Base-by-base conservation (phyloP, 2,888 invertebrate species). In the Venusia cambrica region DNA sequence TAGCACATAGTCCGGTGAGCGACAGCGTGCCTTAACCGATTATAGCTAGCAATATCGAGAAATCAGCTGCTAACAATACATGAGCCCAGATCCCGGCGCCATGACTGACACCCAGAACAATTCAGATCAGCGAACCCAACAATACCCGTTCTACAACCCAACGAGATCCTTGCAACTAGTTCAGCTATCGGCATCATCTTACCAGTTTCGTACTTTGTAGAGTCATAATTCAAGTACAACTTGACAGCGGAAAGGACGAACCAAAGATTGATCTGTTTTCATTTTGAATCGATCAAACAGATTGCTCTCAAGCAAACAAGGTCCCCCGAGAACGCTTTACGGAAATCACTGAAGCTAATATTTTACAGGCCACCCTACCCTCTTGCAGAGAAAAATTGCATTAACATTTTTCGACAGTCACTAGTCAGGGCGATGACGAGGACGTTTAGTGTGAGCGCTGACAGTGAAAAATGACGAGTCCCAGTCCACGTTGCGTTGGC, bases 391-490 rank as follows among this genome's bases (percentile, higher is more conserved):
- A 57, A 73, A 76, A 77, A 78, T 80, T 77, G 73, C 73, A 79
- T 78, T 73, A 77, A 67, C 69, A 73, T 72, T 77, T 78, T 80
- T 77, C 72, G 77, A 79, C 72, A 79, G 79, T 80, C 77, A 79
- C 78, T 69, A 77, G 76, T 70, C 62, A 70, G 66, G 60, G 62
- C 65, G 72, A 78, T 83, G 83, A 83, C 80, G 73, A 70, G 71
- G 74, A 69, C 69, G 72, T 81, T 80, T 77, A 73, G 76, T 70
- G 68, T 66, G 60, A 59, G 58, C 62, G 70, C 66, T 76, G 84
- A 84, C 84, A 83, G 79, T 80, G 83, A 85, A 83, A 84, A 81
- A 85, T 85, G 73, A 76, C 74, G 51, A 71, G 55, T 72, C 62
- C 62, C 62, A 69, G 66, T 67, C 62, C 62, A n/a, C n/a, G n/a